phyloP scores from a whole-genome alignment of 2,113 vertebrate species.

The Arothron firmamentum region DNA sequence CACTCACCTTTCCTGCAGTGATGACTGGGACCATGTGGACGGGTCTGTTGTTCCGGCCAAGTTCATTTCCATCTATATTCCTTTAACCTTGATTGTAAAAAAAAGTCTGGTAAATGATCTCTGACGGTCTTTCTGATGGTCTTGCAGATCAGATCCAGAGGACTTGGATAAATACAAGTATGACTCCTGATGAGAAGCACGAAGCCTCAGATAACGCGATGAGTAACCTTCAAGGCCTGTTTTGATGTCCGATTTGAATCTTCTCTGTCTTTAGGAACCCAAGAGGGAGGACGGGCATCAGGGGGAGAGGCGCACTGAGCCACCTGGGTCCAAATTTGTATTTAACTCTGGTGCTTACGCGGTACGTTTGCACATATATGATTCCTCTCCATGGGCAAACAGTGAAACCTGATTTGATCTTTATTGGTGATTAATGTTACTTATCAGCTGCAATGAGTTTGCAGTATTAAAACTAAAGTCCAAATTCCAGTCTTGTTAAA shows the following conservation, averaged over 20 bases:
- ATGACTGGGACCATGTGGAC: slow-evolving; percentile 24
- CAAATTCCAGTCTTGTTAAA: too few species aligned
- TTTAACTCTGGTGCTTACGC: slow-evolving; percentile 81
- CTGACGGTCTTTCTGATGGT: slow-evolving; percentile 2
- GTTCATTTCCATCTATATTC: background rate
- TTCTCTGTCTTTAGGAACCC: slow-evolving; percentile 80
- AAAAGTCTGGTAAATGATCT: background rate
- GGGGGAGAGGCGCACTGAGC: slow-evolving; percentile 79
- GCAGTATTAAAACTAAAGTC: too few species aligned
- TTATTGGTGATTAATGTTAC: too few species aligned
- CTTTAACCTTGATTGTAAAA: too few species aligned
- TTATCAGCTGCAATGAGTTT: too few species aligned
- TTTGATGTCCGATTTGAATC: slow-evolving; percentile 19
- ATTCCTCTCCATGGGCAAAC: too few species aligned
- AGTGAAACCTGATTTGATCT: too few species aligned
- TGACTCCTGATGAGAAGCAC: slow-evolving; percentile 1
- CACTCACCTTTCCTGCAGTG: slow-evolving; percentile 54
- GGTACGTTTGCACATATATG: slow-evolving; percentile 67
- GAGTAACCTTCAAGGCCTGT: background rate
- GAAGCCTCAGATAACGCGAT: slow-evolving; percentile 1
- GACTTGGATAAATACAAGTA: slow-evolving; percentile 62
- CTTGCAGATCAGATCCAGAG: slow-evolving; percentile 51
- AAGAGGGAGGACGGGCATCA: slow-evolving; percentile 85
- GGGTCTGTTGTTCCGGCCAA: slow-evolving; percentile 46
- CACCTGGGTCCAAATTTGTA: slow-evolving; percentile 83